These are phyloP conservation scores for Chironomus tentans DNA, from an alignment of 2,888 invertebrate genomes.

Conservation along the genomic window DNA sequence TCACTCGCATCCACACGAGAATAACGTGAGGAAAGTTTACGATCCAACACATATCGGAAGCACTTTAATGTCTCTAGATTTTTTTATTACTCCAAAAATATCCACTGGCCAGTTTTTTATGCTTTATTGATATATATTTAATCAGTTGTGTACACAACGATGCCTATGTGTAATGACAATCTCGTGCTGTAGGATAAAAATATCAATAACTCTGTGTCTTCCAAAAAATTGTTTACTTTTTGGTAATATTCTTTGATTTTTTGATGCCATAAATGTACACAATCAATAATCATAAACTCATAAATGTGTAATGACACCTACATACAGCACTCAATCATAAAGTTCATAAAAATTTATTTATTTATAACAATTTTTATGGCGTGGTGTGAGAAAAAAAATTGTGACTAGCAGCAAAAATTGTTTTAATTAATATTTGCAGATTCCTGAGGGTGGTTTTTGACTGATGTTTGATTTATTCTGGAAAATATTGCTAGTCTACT, in stretches of 20 bases:
- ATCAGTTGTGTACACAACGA: neutral
- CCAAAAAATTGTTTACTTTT: neutral
- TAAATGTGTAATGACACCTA: neutral
- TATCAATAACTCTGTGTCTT: neutral
- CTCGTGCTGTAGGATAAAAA: neutral
- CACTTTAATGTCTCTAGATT: neutral
- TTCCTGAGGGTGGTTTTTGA: no score
- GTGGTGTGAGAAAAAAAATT: no score
- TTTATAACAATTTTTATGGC: no score
- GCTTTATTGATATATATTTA: neutral
- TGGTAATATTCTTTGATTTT: neutral
- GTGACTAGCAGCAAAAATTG: no score
- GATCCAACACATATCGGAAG: neutral
- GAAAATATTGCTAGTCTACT: no score
- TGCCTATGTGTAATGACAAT: neutral
- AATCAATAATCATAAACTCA: neutral
- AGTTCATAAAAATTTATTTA: neutral
- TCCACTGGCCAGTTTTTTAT: neutral
- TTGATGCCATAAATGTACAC: neutral
- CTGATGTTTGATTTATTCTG: no score
- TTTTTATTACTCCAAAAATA: neutral
- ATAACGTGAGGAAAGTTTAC: neutral
- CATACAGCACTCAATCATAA: neutral
- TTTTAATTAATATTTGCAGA: no score
- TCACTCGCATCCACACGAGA: neutral